Percentiles rank a stretch among this genome's conserved stretches.
These are phyloP conservation scores for Rhabdomys pumilio DNA, from an alignment of 2,797 vertebrate species.

Conservation along the genomic window DNA sequence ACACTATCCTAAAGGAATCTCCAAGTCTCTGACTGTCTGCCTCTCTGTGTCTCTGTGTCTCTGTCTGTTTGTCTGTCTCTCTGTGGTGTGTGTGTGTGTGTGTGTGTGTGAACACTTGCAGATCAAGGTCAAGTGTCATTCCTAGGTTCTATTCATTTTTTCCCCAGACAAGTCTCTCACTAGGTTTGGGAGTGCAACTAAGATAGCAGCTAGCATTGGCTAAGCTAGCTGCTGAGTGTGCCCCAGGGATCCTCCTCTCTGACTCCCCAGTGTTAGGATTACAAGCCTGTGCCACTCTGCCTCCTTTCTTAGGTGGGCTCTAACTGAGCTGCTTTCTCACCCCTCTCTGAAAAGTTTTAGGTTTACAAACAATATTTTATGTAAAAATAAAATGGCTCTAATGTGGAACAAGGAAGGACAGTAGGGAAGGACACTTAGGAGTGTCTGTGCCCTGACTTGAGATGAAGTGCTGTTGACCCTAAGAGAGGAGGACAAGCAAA, in stretches of 20 bases:
- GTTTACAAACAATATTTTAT: constrained; percentile 5
- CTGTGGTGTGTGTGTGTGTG: too few relatives aligned
- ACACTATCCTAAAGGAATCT: not conserved
- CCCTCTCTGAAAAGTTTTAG: constrained; percentile 49
- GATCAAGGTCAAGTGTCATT: not conserved
- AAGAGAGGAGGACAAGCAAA: not conserved
- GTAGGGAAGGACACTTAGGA: not conserved
- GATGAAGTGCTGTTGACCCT: not conserved
- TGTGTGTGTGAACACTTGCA: not conserved
- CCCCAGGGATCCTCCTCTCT: not conserved
- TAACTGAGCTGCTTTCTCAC: not conserved
- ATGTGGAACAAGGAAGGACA: not conserved
- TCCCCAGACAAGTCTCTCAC: not conserved
- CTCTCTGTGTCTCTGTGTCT: too few relatives aligned
- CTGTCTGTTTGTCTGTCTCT: not conserved
- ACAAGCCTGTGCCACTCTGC: too few relatives aligned
- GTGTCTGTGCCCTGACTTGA: not conserved
- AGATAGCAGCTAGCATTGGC: not conserved
- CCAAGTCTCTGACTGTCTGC: not conserved
- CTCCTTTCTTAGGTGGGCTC: not conserved
- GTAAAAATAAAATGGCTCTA: not conserved
- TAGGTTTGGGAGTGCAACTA: not conserved
- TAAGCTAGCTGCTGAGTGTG: not conserved
- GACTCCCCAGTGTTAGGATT: not conserved
- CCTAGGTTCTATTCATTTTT: not conserved